Evolutionary conservation across 2,888 invertebrate species (phyloP).

Genomic region (Melipona bicolor): DNA sequence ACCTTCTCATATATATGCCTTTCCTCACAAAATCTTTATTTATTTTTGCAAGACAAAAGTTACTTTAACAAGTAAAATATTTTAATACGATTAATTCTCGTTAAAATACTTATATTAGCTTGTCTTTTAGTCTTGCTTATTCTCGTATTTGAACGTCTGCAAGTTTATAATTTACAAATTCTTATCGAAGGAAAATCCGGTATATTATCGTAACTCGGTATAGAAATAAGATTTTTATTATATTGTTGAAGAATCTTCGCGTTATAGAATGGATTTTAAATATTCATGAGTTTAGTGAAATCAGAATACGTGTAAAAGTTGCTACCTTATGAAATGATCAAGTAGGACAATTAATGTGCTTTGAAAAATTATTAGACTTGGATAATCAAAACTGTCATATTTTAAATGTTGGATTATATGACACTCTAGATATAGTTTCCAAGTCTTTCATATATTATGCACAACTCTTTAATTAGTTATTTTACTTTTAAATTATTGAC

Average conservation of each 20-base stretch:
- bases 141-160: neutral
- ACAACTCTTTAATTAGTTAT: neutral
- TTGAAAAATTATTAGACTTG: conserved; percentile 49
- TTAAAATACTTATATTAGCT: neutral
- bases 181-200: neutral
- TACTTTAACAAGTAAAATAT: neutral
- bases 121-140: neutral
- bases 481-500: neutral
- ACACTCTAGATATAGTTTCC: neutral
- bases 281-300: conserved; percentile 49
- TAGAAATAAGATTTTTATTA: neutral
- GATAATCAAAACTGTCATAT: neutral
- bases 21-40: conserved; percentile 45
- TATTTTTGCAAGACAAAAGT: conserved; percentile 27
- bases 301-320: conserved; percentile 10
- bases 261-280: conserved; percentile 34
- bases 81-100: conserved; percentile 12
- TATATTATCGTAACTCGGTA: neutral
- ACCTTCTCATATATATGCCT: conserved; percentile 13
- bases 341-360: conserved; percentile 37
- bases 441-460: neutral
- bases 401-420: neutral
- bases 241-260: neutral
- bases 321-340: conserved; percentile 37
- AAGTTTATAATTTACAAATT: neutral